These are phyloP conservation scores for Remorina albescens DNA, from an alignment of 2,797 vertebrate genomes.

Conservation along the genomic window DNA sequence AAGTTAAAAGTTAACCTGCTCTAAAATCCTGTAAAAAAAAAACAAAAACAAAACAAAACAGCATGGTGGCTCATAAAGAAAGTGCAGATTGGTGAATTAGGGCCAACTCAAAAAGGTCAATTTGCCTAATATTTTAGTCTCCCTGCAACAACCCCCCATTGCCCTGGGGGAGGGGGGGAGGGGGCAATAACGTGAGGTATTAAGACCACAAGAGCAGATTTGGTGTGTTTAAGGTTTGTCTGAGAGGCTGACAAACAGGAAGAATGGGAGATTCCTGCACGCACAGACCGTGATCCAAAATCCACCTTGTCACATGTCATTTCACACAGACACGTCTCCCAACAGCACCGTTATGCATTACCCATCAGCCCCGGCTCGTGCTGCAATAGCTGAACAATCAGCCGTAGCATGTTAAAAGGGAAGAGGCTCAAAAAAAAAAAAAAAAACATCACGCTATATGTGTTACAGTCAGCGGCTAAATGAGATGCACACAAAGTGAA, in stretches of 20 bases:
- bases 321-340: constrained; percentile 61
- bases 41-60: too few relatives aligned
- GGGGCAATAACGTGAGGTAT: constrained; percentile 20
- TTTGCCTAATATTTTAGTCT: constrained; percentile 10
- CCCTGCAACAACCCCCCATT: constrained; percentile 2
- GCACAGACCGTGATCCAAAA: constrained; percentile 42
- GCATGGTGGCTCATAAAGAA: neutral
- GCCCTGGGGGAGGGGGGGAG: too few relatives aligned
- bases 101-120: neutral
- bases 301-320: constrained; percentile 67
- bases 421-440: constrained; percentile 66
- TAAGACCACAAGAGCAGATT: constrained; percentile 3
- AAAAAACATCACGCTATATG: constrained; percentile 70
- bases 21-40: neutral
- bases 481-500: constrained; percentile 46
- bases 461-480: constrained; percentile 52
- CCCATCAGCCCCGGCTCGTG: constrained; percentile 59
- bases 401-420: constrained; percentile 61
- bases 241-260: neutral
- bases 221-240: constrained; percentile 30
- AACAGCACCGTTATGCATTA: constrained; percentile 64
- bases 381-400: constrained; percentile 63
- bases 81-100: neutral
- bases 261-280: constrained; percentile 40
- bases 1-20: constrained; percentile 65